Percentiles rank a stretch among this genome's conserved stretches.
Conservation (phyloP, 2,888 invertebrate genomes). For the Mallateleia sp. region DNA sequence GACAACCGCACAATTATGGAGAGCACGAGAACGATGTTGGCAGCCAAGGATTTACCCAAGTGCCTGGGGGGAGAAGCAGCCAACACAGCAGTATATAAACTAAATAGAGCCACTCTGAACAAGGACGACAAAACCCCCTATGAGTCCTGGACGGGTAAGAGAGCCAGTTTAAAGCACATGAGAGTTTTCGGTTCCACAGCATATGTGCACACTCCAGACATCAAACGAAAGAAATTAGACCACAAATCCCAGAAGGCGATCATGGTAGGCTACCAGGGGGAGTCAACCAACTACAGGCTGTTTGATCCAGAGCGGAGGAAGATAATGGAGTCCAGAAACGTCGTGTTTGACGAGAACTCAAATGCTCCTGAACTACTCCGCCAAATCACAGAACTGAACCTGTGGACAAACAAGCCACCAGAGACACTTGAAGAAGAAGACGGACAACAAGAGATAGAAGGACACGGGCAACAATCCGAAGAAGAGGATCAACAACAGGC, state of each 20-base stretch:
- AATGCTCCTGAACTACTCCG: too few species aligned
- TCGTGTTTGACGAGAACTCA: conserved; percentile 55
- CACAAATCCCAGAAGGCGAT: conserved; percentile 71
- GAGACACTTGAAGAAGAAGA: background rate
- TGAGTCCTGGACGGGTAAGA: conserved; percentile 75
- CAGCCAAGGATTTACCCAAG: background rate
- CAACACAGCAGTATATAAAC: background rate
- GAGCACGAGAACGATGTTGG: background rate
- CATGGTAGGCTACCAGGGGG: conserved; percentile 74
- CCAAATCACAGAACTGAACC: too few species aligned
- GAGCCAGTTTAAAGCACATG: conserved; percentile 70
- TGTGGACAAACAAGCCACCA: too few species aligned
- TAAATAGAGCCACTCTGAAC: background rate
- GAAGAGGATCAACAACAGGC: background rate
- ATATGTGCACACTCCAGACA: conserved; percentile 67
- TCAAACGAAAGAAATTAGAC: conserved; percentile 73
- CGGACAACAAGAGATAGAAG: background rate
- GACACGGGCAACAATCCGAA: background rate
- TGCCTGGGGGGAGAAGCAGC: background rate
- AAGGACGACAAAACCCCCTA: conserved; percentile 58
- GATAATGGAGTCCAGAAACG: conserved; percentile 42
- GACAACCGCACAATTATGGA: too few species aligned
- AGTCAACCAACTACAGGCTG: conserved; percentile 62
- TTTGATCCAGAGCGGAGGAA: conserved; percentile 37
- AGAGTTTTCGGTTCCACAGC: conserved; percentile 68